Base-by-base conservation (phyloP, 2,888 invertebrate genomes). In the Diplolepis rosae region DNA sequence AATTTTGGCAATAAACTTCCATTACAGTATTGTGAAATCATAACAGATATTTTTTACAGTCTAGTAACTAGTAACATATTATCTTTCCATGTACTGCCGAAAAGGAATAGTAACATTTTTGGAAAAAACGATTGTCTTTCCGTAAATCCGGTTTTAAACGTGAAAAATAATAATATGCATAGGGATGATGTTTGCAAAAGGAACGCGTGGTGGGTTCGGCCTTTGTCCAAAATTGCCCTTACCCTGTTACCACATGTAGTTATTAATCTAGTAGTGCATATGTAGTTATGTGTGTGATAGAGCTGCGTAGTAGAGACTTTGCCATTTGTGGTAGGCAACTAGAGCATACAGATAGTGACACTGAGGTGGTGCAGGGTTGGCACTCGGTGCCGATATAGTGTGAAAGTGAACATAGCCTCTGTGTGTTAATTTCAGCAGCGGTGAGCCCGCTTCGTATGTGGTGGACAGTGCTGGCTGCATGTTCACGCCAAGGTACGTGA, bases 401-500 rank as follows among this genome's bases (percentile, higher is more conserved):
- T 80, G 78, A 79, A 80, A 82, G 83, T 81, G 80, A 83, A 82
- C 80, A 82, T 79, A 78, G 81, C 77, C 78, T 73, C 69, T 71
- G 80, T 81, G 80, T 81, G 81, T 83, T 83, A 83, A 83, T 83
- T 83, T 82, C 81, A 79, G 82, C 82, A 81, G 89, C 87, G 89
- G 89, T 87, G 89, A 88, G 81, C 85, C 87, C 84, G 89, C 89
- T 85, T 88, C 72, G 88, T 87, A 89, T 88, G 88, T 89, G 88
- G 88, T 89, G 89, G 90, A 90, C 88, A 87, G 86, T 88, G 89
- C 88, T 86, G 88, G 88, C 88, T 88, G 89, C 86, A 87, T 90
- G 86, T 90, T 89, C 89, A 90, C 90, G 85, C 90, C 90, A 89
- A 90, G 90, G 91, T 90, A 90, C 87, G 90, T 90, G 86, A 82